phyloP scores from a whole-genome alignment of 2,113 vertebrate genomes.

The Larimichthys polyactis region DNA sequence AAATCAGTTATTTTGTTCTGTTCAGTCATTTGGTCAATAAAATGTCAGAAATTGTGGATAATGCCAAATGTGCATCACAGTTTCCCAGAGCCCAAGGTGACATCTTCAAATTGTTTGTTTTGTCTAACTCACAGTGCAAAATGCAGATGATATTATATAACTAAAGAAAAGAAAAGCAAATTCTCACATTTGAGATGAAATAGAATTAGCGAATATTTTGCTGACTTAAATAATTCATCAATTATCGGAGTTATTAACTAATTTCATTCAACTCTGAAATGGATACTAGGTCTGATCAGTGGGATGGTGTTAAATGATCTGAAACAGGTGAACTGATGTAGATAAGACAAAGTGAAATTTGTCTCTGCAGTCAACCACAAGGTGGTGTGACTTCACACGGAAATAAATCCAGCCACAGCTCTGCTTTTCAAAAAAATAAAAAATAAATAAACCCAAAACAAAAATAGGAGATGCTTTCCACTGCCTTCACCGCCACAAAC shows the following conservation, averaged over 20 bases:
- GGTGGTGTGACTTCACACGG: conserved; percentile 60
- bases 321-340: conserved; percentile 11
- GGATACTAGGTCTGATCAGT: neutral
- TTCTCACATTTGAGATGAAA: neutral
- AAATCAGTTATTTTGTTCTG: too few species aligned
- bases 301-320: neutral
- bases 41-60: neutral
- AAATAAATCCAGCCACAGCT: conserved; percentile 32
- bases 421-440: conserved; percentile 15
- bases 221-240: neutral
- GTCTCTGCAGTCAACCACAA: conserved; percentile 58
- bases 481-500: conserved; percentile 42
- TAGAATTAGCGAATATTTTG: neutral
- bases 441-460: neutral
- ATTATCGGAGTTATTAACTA: neutral
- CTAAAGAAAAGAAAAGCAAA: neutral
- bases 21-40: neutral
- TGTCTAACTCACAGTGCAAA: neutral
- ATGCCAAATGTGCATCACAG: neutral
- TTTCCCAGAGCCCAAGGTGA: neutral
- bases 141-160: neutral
- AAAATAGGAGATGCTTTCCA: conserved; percentile 40
- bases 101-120: neutral
- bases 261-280: neutral
- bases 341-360: neutral